Base-by-base conservation (phyloP, 2,888 invertebrate genomes). In the Thecophora atra region DNA sequence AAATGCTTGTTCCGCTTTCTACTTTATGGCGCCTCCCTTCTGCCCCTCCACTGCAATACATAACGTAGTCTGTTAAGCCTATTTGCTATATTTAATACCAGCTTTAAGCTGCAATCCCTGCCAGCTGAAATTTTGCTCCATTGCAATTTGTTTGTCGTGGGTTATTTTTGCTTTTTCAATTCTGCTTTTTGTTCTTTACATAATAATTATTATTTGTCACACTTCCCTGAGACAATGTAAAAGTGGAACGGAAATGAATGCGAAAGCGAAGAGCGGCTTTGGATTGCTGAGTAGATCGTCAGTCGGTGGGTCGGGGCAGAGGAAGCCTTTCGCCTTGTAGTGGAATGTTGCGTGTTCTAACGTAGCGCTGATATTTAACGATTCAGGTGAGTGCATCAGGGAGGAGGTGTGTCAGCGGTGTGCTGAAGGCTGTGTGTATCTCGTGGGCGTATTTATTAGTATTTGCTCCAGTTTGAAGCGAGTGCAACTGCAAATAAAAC, bases 111-210 rank as follows among this genome's bases (percentile, higher is more conserved):
- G 21, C 13, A 37, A 19, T 63, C 8, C 13, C 44, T 19, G 15
- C 24, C 64, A 26, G 8, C 26, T 21, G 30, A n/a, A 26, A 64
- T 60, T 15, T 60, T 11, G 17, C 28, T 8, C 60, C n/a, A 51
- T 30, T 70, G 47, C 64, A 73, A 68, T 52, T 58, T 67, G 17
- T 69, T 17, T 26, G 26, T 19, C 17, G 21, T 63, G 5, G n/a
- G 8, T 15, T 17, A 62, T 7, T 63, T 37, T 44, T 47, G 44
- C 28, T 70, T 71, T 26, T 62, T 47, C 44, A 44, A 19, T 60
- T 56, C 28, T 64, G 37, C 67, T 56, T 51, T 71, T 65, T 73
- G 30, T 67, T 70, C 68, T 47, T 54, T 72, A 71, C 70, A 68
- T 6, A 37, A 37, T 70, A n/a, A n/a, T n/a, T n/a, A 74, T 44